These are phyloP conservation scores for Pangasianodon gigas DNA, from an alignment of 2,113 vertebrate species.

Conservation along the genomic window DNA sequence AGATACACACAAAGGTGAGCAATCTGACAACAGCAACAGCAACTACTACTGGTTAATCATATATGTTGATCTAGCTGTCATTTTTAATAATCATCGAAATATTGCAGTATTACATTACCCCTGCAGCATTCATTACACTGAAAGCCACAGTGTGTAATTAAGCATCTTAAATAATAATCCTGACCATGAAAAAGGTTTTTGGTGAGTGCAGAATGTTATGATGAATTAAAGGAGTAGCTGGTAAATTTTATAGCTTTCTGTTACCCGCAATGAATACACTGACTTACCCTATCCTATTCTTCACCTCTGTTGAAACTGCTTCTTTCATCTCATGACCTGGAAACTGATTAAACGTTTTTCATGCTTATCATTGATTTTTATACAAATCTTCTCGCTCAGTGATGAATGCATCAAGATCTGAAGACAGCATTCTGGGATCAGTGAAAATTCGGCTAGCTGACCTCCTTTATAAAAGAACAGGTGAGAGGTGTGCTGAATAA, in stretches of 20 bases:
- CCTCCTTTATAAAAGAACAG: slow-evolving; percentile 74
- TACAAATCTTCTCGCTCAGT: slow-evolving; percentile 44
- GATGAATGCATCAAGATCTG: slow-evolving; percentile 40
- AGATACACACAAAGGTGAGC: slow-evolving; percentile 67
- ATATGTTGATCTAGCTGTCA: neutral
- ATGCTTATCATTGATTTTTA: neutral
- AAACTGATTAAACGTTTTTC: neutral
- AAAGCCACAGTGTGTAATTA: neutral
- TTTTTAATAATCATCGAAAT: neutral
- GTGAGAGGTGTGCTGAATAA: slow-evolving; percentile 51
- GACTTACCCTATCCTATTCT: neutral
- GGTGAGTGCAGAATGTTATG: neutral
- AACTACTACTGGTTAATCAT: neutral
- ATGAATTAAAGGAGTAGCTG: neutral
- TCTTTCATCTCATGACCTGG: neutral
- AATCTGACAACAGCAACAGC: neutral
- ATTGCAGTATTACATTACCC: neutral
- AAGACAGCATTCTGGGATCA: slow-evolving; percentile 70
- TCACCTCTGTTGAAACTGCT: neutral
- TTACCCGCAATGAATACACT: too few relatives aligned
- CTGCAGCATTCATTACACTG: neutral
- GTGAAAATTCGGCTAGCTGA: slow-evolving; percentile 70
- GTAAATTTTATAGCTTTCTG: neutral
- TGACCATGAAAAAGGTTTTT: neutral
- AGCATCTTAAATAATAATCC: neutral